Conservation (phyloP, 2,888 invertebrate genomes). For the Limnephilus marmoratus region DNA sequence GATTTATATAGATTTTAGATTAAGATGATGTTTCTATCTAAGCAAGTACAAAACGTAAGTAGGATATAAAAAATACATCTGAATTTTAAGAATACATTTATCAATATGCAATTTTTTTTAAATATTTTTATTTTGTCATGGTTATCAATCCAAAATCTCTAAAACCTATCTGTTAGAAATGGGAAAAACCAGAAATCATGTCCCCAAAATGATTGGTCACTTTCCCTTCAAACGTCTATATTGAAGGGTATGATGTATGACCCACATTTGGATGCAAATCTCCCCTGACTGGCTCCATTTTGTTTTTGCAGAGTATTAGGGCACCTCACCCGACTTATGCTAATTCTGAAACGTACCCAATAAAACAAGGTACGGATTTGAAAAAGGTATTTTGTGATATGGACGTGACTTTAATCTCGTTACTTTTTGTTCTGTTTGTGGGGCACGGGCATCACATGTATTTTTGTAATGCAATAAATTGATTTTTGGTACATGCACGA, state of each 20-base stretch:
- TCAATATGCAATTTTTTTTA: not conserved
- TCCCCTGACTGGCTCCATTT: slow-evolving; percentile 47
- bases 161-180: not conserved
- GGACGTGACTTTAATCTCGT: not conserved
- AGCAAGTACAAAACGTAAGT: too few species aligned
- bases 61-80: too few species aligned
- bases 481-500: not conserved
- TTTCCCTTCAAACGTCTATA: not conserved
- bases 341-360: slow-evolving; percentile 63
- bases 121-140: too few species aligned
- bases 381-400: not conserved
- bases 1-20: too few species aligned
- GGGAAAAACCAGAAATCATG: not conserved
- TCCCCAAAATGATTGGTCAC: not conserved
- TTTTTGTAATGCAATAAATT: not conserved
- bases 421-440: not conserved
- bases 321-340: slow-evolving; percentile 60
- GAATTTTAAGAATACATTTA: too few species aligned
- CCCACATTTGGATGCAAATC: slow-evolving; percentile 50
- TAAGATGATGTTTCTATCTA: too few species aligned
- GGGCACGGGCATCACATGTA: not conserved
- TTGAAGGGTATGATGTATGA: slow-evolving; percentile 31
- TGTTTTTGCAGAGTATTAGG: slow-evolving; percentile 53
- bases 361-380: slow-evolving; percentile 48
- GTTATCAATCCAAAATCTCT: not conserved